Evolutionary conservation across 2,113 vertebrate genomes (phyloP), one percentile per base, ranked within the genome.

Genomic region (Bombycilla garrulus): DNA sequence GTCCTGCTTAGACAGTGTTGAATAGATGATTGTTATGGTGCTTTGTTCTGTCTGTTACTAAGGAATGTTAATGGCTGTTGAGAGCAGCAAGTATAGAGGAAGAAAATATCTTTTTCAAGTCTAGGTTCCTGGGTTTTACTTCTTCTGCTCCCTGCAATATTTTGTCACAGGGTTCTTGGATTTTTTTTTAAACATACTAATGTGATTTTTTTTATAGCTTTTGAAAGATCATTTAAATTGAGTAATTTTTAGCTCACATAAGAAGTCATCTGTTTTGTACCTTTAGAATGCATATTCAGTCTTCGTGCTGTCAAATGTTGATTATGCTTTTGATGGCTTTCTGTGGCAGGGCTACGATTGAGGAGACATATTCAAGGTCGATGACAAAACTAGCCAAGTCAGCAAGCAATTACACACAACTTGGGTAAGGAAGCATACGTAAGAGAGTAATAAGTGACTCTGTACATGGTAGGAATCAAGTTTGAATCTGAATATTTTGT

Each of bases 361-460:
- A 99, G 96, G 99, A 99, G 83, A 96, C 97, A 5, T 99, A 99
- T 94, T 99, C 99, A 96, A 98, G 99, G 96, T 99, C 99, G 36
- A 99, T 99, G 99, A 99, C 98, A 95, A 99, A 99, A 98, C 98
- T 99, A 81, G 99, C 98, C 95, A 99, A 99, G 97, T 98, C 99
- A 91, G 98, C 99, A 6, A 98, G 98, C 95, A 99, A 99, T 98
- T 99, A 99, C 95, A 99, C 99, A 81, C 99, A 99, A 71, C 98
- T 99, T 81, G 99, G 99, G 99, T 99, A 97, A 98, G 99, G 99
- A 97, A 91, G 89, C 54, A 17, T 77, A 23, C 17, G 7, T 77
- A 57, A 79, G 38, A 53, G 50, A 70, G 29, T 79, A 79, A 12
- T 64, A 57, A 57, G 14, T 60, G 18, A 31, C 10, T 58, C 11